Evolutionary conservation across 2,113 vertebrate genomes (phyloP), one percentile per base, ranked within the genome.

Genomic region (Pelobates fuscus): DNA sequence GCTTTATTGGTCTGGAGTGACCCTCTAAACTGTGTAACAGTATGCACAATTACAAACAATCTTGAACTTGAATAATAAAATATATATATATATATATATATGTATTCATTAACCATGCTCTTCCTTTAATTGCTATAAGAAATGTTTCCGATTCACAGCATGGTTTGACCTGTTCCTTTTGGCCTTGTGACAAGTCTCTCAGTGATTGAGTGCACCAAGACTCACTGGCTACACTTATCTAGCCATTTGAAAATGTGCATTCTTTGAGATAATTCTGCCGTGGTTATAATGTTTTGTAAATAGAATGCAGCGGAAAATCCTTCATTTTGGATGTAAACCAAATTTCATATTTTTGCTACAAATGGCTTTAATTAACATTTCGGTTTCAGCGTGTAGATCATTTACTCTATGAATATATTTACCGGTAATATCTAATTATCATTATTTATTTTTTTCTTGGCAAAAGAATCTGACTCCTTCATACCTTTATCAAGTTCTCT

Each of bases 251-350:
- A 74, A 65, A 74, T 74, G 71, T 74, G 71, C 71, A 65, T 44
- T 29, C 71, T 74, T 74, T 74, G 46, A 57, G 71, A 74, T 74
- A 74, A 74, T 52, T 71, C 58, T 23, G 25, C 20, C 32, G 57
- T 64, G 71, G 64, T 74, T 65, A 57, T 25, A 74, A 74, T 41
- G 71, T 65, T 74, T 26, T 65, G 29, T 41, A 65, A 55, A 74
- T 74, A 24, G 43, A 74, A 65, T 74, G 71, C 71, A 74, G 61
- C 61, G 65, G 71, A 32, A 74, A 65, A 74, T 57, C 49, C 61
- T 65, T 65, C 21, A 61, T 5, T 65, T 26, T 74, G 71, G 71
- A 44, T 57, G 17, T 2, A 74, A 26, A 65, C 61, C 71, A 65
- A 65, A n/a, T 55, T 66, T 65, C 49, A 74, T 65, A 74, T 65